Evolutionary conservation across 2,797 vertebrate species (phyloP).

Genomic region (Oreochromis grahami): DNA sequence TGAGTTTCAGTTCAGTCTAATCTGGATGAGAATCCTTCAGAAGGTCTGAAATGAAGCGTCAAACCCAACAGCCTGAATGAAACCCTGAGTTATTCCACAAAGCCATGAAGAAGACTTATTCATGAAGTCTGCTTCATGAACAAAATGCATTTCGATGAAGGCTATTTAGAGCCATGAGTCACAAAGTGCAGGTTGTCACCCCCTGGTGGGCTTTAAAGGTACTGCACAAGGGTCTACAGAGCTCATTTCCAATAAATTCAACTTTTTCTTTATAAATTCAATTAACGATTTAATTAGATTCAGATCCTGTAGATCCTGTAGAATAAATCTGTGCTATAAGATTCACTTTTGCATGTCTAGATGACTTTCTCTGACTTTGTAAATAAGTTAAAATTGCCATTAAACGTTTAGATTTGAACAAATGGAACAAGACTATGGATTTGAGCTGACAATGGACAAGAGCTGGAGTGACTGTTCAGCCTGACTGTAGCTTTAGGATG

Average conservation of each 20-base stretch:
- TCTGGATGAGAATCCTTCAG: not conserved
- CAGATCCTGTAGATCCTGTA: not conserved
- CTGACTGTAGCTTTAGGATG: not conserved
- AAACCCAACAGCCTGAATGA: not conserved
- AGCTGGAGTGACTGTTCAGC: not conserved
- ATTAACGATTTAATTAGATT: not conserved
- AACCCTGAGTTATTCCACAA: not conserved
- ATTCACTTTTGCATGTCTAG: not conserved
- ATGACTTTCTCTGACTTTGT: not conserved
- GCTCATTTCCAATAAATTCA: not conserved
- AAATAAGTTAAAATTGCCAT: not conserved
- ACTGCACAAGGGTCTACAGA: not conserved
- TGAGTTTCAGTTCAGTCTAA: not conserved
- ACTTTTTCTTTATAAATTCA: not conserved
- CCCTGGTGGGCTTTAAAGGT: not conserved
- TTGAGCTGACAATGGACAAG: no score
- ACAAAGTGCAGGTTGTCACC: fast-evolving
- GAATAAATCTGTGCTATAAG: not conserved
- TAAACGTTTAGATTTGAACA: not conserved
- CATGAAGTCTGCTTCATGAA: not conserved
- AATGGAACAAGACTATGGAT: not conserved
- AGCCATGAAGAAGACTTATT: not conserved
- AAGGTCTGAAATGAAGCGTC: not conserved
- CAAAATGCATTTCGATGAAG: not conserved
- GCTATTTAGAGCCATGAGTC: not conserved